Evolutionary conservation across 2,888 invertebrate genomes (phyloP).

Genomic region (Orthonevra nobilis): DNA sequence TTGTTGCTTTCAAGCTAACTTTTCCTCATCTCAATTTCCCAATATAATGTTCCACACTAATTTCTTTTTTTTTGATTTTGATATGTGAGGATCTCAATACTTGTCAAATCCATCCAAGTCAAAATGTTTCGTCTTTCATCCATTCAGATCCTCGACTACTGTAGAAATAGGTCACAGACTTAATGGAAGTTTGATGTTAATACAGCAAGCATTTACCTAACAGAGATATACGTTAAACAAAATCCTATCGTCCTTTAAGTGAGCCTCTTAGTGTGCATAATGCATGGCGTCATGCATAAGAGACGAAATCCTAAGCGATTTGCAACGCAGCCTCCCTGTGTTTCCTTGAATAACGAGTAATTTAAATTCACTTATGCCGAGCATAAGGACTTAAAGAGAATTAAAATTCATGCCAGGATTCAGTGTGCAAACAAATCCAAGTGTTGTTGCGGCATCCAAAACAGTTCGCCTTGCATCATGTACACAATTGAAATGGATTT

Average conservation of each 20-base stretch:
- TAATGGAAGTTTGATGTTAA: slow-evolving; percentile 33
- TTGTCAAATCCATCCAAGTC: no score
- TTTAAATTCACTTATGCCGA: slow-evolving; percentile 22
- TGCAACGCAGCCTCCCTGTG: neutral
- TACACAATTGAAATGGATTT: neutral
- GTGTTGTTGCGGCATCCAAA: neutral
- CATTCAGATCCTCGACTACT: no score
- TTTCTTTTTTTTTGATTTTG: no score
- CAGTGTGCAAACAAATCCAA: neutral
- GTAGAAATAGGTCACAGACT: slow-evolving; percentile 13
- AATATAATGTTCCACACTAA: no score
- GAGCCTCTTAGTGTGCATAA: slow-evolving; percentile 11
- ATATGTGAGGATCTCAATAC: no score
- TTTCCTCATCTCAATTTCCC: no score
- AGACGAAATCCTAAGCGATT: slow-evolving; percentile 39
- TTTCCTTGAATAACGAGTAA: no score
- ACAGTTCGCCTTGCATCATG: neutral
- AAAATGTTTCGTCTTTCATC: no score
- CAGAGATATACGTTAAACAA: no score
- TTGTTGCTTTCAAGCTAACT: no score
- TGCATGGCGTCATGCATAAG: slow-evolving; percentile 54
- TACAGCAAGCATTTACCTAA: no score
- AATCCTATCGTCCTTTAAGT: neutral
- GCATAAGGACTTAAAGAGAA: neutral
- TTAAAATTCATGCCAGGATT: slow-evolving; percentile 21